phyloP scores from a whole-genome alignment of 2,113 vertebrate genomes.

The Tachysurus fulvidraco region DNA sequence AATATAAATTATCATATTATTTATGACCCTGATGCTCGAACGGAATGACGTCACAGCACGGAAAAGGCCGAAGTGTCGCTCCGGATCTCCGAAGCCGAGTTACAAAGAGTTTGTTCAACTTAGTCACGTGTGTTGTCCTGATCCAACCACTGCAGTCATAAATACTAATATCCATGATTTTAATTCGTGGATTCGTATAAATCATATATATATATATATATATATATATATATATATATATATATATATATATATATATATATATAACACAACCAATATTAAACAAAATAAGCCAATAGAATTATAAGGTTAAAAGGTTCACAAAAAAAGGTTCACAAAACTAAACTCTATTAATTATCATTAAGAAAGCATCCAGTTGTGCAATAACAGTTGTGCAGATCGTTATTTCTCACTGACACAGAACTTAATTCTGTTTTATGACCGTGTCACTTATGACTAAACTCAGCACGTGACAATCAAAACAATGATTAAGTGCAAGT shows the following conservation, averaged over 20 bases:
- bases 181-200: not conserved
- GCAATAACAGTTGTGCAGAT: not conserved
- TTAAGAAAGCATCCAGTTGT: not conserved
- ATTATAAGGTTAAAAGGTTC: not conserved
- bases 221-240: too few relatives aligned
- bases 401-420: not conserved
- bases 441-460: not conserved
- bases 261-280: not conserved
- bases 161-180: not conserved
- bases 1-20: not conserved
- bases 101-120: slow-evolving; percentile 5
- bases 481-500: slow-evolving; percentile 34
- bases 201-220: not conserved
- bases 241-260: too few relatives aligned
- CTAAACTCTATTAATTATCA: not conserved
- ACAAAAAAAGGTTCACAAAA: not conserved
- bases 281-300: not conserved
- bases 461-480: slow-evolving; percentile 28
- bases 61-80: slow-evolving; percentile 38
- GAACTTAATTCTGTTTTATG: not conserved
- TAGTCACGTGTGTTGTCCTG: slow-evolving; percentile 50
- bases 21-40: slow-evolving; percentile 31
- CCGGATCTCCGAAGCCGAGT: slow-evolving; percentile 28
- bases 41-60: slow-evolving; percentile 47
- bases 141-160: slow-evolving; percentile 44